These are phyloP conservation scores for Sturmia bella DNA, from an alignment of 2,888 invertebrate species.

Conservation along the genomic window DNA sequence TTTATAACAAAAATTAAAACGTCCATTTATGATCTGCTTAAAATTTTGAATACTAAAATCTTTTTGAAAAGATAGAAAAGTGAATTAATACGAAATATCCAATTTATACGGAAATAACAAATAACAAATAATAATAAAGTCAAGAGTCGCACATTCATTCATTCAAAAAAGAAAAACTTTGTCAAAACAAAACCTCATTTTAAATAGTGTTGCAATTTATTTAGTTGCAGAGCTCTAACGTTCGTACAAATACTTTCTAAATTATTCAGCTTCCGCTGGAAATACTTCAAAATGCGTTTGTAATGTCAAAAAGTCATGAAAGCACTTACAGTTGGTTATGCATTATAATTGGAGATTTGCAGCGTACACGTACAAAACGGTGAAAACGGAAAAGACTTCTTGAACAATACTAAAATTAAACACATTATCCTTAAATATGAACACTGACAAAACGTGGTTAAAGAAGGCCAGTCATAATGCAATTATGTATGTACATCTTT, in stretches of 20 bases:
- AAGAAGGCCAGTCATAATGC: too few relatives aligned
- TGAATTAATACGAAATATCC: conserved; percentile 26
- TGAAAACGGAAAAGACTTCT: conserved; percentile 9
- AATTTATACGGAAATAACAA: conserved; percentile 61
- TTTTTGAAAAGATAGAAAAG: conserved; percentile 5
- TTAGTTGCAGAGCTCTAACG: neutral
- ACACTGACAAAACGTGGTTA: too few relatives aligned
- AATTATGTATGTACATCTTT: too few relatives aligned
- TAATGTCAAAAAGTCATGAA: conserved; percentile 42
- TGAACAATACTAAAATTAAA: too few relatives aligned
- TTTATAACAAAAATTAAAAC: conserved; percentile 29
- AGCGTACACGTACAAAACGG: neutral
- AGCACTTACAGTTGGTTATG: conserved; percentile 4
- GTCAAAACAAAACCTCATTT: conserved; percentile 24
- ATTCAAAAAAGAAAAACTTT: conserved; percentile 13
- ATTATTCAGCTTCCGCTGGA: conserved; percentile 67
- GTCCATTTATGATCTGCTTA: conserved; percentile 49
- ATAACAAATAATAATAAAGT: conserved; percentile 50
- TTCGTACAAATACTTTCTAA: conserved; percentile 62
- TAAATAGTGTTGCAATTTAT: conserved; percentile 21
- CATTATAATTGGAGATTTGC: conserved; percentile 31
- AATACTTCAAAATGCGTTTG: conserved; percentile 51
- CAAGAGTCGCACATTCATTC: conserved; percentile 45
- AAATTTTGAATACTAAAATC: conserved; percentile 39
- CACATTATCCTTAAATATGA: too few relatives aligned